A percentile compares a stretch with the other conserved stretches of the same genome.
phyloP scores from a whole-genome alignment of 2,888 invertebrate genomes.

The Scaptodrosophila latifasciaeformis region DNA sequence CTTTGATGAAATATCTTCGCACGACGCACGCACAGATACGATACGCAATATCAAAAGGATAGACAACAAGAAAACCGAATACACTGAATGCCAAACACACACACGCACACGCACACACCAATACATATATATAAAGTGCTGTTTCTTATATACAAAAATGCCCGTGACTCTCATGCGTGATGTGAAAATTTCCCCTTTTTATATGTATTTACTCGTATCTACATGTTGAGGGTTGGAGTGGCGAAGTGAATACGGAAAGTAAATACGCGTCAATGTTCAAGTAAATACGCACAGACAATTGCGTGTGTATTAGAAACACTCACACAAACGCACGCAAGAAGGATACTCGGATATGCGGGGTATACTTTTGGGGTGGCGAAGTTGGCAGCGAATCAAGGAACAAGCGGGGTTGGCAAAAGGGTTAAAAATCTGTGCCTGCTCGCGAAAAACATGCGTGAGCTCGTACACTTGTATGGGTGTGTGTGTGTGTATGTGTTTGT shows the following conservation, averaged over 20 bases:
- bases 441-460: conserved; percentile 56
- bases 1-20: conserved; percentile 48
- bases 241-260: not conserved
- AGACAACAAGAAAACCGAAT: conserved; percentile 14
- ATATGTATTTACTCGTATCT: conserved; percentile 2
- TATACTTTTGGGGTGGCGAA: conserved; percentile 41
- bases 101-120: conserved; percentile 8
- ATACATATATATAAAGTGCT: not conserved
- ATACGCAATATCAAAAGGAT: conserved; percentile 27
- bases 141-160: conserved; percentile 33
- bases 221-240: conserved; percentile 12
- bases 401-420: conserved; percentile 51
- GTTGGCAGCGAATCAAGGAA: no score
- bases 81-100: conserved; percentile 3
- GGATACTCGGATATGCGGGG: not conserved
- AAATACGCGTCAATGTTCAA: conserved; percentile 9
- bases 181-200: conserved; percentile 59
- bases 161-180: conserved; percentile 51
- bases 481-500: conserved; percentile 21
- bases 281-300: conserved; percentile 9
- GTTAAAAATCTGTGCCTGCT: conserved; percentile 65
- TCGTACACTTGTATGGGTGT: conserved; percentile 3
- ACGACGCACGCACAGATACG: conserved; percentile 1
- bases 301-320: conserved; percentile 18
- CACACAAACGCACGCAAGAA: conserved; percentile 2